These are phyloP conservation scores for Bombus confusus DNA, from an alignment of 1,140 invertebrate species.

Conservation along the genomic window DNA sequence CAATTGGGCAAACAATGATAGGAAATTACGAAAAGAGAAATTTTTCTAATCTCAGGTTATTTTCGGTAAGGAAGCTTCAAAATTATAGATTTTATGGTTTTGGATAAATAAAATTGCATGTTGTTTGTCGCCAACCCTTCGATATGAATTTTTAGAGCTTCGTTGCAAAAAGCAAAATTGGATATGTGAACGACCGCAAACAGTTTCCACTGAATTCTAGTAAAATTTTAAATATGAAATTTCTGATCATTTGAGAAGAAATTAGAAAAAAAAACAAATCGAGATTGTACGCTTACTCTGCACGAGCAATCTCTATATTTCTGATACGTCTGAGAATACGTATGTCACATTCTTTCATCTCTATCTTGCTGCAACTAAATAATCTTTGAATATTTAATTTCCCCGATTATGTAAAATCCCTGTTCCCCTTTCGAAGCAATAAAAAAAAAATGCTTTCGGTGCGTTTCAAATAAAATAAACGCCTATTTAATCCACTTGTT, in stretches of 20 bases:
- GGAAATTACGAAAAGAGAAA: too few relatives aligned
- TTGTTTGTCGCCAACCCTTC: neutral
- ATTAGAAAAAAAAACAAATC: neutral
- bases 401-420: neutral
- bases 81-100: neutral
- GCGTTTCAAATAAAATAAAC: neutral
- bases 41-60: neutral
- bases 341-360: neutral
- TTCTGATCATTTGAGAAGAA: too few relatives aligned
- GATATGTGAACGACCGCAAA: neutral
- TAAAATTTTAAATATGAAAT: too few relatives aligned
- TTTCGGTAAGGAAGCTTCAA: rapidly evolving
- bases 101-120: neutral
- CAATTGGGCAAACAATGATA: neutral
- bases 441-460: neutral
- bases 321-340: neutral
- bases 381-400: neutral
- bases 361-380: neutral
- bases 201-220: neutral
- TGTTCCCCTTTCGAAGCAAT: neutral
- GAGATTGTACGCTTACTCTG: neutral
- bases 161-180: neutral
- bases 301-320: neutral
- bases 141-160: neutral
- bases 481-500: neutral